Conservation (phyloP, 2,888 invertebrate genomes). For the Drosophila colorata region DNA sequence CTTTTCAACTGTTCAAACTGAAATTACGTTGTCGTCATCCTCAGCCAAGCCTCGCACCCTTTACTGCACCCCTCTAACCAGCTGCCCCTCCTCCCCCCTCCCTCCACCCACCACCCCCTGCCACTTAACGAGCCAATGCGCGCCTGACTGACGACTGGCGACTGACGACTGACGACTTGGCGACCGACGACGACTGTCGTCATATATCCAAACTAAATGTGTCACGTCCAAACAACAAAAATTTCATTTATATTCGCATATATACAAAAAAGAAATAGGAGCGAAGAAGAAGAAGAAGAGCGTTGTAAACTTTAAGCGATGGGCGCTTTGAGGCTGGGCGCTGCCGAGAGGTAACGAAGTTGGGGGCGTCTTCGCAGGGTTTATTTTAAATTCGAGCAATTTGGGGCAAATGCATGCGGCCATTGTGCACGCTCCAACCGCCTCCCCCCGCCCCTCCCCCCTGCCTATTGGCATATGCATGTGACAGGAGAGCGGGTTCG, state of each 20-base stretch:
- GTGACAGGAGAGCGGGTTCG: not conserved
- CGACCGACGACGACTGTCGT: slow-evolving; percentile 60
- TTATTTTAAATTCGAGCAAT: slow-evolving; percentile 76
- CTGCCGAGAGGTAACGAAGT: not conserved
- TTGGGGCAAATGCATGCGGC: slow-evolving; percentile 60
- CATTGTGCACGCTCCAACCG: slow-evolving; percentile 31
- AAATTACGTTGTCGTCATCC: slow-evolving; percentile 50
- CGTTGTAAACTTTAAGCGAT: slow-evolving; percentile 49
- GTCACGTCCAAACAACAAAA: slow-evolving; percentile 81
- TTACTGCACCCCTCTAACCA: not conserved
- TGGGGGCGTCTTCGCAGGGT: slow-evolving; percentile 31
- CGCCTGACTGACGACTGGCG: slow-evolving; percentile 59
- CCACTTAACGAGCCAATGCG: slow-evolving; percentile 68
- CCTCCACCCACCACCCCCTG: not conserved
- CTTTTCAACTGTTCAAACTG: slow-evolving; percentile 26
- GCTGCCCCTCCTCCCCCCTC: not conserved
- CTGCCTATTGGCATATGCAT: slow-evolving; percentile 33
- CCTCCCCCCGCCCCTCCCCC: not conserved
- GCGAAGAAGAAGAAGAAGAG: slow-evolving; percentile 8
- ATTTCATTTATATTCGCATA: slow-evolving; percentile 81
- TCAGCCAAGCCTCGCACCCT: slow-evolving; percentile 12
- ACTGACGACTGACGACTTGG: slow-evolving; percentile 28
- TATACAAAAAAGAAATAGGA: slow-evolving; percentile 26
- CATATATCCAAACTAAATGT: slow-evolving; percentile 81
- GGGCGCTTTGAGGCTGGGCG: not conserved